These are phyloP conservation scores for Hassar affinis DNA, from an alignment of 2,113 vertebrate genomes.

Conservation along the genomic window DNA sequence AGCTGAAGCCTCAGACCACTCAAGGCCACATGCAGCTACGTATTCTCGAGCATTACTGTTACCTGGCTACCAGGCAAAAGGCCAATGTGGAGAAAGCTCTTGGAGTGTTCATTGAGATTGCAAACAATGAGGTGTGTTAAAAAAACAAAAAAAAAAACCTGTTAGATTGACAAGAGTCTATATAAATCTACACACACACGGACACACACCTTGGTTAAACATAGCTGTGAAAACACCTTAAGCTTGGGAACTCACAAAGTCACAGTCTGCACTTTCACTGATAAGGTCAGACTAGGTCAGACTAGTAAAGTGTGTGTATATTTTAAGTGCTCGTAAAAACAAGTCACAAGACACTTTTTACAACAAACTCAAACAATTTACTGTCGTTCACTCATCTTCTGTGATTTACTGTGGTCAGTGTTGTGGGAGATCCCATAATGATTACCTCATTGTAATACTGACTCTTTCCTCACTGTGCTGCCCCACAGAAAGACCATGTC, in stretches of 20 bases:
- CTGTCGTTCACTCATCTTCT: neutral
- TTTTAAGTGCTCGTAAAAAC: neutral
- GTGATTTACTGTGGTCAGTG: neutral
- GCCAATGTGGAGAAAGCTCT: conserved; percentile 87
- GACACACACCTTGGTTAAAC: neutral
- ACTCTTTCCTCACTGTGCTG: neutral
- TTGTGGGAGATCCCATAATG: neutral
- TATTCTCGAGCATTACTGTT: conserved; percentile 92
- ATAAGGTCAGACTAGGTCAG: neutral
- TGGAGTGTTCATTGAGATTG: conserved; percentile 85
- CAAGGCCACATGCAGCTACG: conserved; percentile 86
- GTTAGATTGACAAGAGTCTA: conserved; percentile 38
- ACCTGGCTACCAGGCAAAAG: conserved; percentile 91
- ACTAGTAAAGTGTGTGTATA: neutral
- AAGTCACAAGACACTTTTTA: neutral
- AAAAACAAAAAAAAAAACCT: conserved; percentile 34
- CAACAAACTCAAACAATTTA: neutral
- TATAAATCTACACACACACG: neutral
- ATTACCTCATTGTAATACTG: neutral
- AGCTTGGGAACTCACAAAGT: neutral
- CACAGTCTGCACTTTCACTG: neutral
- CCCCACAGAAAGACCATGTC: conserved; percentile 87
- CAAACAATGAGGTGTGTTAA: conserved; percentile 83
- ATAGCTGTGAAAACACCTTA: neutral
- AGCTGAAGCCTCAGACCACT: conserved; percentile 88